These are phyloP conservation scores for Periphyllus acericola DNA, from an alignment of 2,888 invertebrate genomes.

Conservation along the genomic window DNA sequence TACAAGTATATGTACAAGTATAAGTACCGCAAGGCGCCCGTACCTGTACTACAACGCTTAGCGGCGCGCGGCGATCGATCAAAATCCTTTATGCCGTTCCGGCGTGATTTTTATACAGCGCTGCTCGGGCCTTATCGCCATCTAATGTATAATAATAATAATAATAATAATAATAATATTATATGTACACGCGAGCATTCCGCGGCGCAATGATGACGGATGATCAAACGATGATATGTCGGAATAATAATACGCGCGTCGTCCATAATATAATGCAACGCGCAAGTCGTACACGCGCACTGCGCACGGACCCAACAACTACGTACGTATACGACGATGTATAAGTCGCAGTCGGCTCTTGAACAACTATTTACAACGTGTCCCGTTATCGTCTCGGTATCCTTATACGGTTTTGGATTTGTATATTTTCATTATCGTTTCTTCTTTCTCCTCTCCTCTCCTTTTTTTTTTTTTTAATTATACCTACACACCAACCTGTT, in stretches of 20 bases:
- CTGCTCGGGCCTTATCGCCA: neutral
- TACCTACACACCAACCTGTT: neutral
- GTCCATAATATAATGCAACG: neutral
- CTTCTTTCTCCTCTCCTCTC: neutral
- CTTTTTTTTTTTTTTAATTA: constrained; percentile 10
- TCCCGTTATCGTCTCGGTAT: constrained; percentile 26
- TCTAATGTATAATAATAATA: neutral
- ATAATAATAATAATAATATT: neutral
- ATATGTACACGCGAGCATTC: neutral
- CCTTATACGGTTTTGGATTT: constrained; percentile 1
- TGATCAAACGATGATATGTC: constrained; percentile 54
- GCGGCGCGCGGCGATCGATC: constrained; percentile 42
- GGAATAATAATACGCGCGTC: constrained; percentile 38
- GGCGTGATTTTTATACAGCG: constrained; percentile 8
- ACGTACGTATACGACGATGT: neutral
- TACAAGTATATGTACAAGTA: too few species aligned
- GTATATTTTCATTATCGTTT: constrained; percentile 12
- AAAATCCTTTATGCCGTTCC: constrained; percentile 33
- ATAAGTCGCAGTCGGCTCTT: neutral
- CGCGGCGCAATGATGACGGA: constrained; percentile 40
- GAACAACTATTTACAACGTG: constrained; percentile 13
- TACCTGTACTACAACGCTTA: neutral
- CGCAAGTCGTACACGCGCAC: neutral
- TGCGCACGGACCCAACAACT: neutral
- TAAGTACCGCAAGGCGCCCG: neutral